These are phyloP conservation scores for Drosophila cardini DNA, from an alignment of 1,140 invertebrate genomes.

Conservation along the genomic window DNA sequence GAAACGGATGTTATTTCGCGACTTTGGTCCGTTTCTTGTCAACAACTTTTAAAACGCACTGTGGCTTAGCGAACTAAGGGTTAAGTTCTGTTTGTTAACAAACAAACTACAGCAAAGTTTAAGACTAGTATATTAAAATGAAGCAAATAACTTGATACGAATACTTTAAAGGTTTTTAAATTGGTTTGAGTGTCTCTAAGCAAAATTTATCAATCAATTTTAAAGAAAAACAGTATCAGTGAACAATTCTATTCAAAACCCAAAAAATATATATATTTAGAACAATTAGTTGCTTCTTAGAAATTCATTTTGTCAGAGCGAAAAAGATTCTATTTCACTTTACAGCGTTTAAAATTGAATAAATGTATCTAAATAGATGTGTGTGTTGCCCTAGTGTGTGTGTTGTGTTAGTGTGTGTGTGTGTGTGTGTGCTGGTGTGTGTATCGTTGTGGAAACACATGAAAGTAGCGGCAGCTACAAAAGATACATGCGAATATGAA, in stretches of 20 bases:
- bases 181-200: background rate
- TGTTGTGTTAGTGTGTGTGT: background rate
- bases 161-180: no score
- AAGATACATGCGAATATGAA: constrained; percentile 47
- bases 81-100: background rate
- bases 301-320: background rate
- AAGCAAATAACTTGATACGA: no score
- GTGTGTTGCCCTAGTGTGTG: constrained; percentile 2
- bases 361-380: constrained; percentile 12
- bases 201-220: background rate
- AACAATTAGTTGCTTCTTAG: background rate
- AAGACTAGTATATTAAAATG: no score
- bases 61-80: background rate
- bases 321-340: constrained; percentile 9
- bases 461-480: constrained; percentile 22
- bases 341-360: constrained; percentile 22
- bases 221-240: background rate
- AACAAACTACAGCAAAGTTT: background rate
- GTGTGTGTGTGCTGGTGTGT: constrained; percentile 1
- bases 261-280: background rate
- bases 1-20: constrained; percentile 36
- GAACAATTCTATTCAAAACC: background rate
- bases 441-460: constrained; percentile 27
- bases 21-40: constrained; percentile 11
- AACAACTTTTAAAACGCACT: constrained; percentile 17